phyloP scores from a whole-genome alignment of 2,113 vertebrate genomes.

The Pseudois nayaur region DNA sequence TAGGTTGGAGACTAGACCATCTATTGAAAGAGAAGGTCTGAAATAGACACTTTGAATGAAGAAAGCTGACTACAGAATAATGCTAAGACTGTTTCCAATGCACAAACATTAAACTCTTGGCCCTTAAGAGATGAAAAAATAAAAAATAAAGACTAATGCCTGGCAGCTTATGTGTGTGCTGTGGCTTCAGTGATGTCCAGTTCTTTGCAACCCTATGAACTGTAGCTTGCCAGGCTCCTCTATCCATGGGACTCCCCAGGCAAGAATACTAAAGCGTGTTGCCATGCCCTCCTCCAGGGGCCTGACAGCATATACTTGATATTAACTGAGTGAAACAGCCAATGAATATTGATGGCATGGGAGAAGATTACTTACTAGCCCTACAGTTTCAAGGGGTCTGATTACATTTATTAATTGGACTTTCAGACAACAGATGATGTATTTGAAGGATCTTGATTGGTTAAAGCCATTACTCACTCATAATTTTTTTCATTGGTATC shows the following conservation, averaged over 20 bases:
- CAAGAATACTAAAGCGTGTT: not conserved
- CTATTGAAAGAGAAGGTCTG: accelerated
- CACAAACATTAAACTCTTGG: accelerated
- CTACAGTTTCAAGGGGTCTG: accelerated
- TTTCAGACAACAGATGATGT: not conserved
- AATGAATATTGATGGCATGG: too few species aligned
- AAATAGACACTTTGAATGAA: not conserved
- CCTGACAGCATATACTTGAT: accelerated
- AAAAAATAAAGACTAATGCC: not conserved
- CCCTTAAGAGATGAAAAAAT: not conserved
- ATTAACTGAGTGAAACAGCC: not conserved
- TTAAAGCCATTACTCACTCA: not conserved
- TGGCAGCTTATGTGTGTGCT: accelerated
- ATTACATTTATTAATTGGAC: not conserved
- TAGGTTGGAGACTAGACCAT: not conserved
- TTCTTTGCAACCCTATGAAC: not conserved
- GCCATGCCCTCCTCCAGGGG: not conserved
- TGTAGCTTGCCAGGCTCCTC: not conserved
- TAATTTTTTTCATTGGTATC: not conserved
- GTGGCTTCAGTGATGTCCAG: not conserved
- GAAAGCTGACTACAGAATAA: not conserved
- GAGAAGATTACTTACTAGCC: accelerated
- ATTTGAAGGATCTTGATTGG: not conserved
- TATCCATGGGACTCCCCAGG: not conserved
- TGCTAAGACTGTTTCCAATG: accelerated